Percentiles rank a stretch among this genome's conserved stretches.
Evolutionary conservation across 2,797 vertebrate genomes (phyloP).

Genomic region (Argyrosomus regius): DNA sequence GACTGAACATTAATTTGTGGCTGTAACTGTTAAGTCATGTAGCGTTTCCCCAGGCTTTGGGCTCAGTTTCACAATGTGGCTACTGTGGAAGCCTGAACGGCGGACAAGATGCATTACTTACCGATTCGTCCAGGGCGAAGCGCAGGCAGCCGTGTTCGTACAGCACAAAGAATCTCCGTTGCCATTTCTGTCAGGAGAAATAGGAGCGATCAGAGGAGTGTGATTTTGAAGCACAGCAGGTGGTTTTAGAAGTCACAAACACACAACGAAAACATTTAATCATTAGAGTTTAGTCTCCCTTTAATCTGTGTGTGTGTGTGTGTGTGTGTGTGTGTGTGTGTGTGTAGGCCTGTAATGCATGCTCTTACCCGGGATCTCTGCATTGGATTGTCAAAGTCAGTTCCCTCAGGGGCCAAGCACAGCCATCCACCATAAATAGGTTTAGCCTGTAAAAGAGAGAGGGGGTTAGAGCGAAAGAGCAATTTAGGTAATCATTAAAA

Average conservation of each 20-base stretch:
- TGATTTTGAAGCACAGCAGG: not conserved
- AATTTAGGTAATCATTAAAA: slow-evolving; percentile 82
- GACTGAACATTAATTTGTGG: not conserved
- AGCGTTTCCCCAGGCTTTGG: not conserved
- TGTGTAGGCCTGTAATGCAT: not conserved
- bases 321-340: not conserved
- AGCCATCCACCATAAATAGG: slow-evolving; percentile 91
- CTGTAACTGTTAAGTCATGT: not conserved
- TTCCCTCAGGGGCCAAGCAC: slow-evolving; percentile 90
- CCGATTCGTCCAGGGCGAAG: slow-evolving; percentile 89
- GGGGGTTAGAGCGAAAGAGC: slow-evolving; percentile 32
- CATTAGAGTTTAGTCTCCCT: not conserved
- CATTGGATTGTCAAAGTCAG: slow-evolving; percentile 91
- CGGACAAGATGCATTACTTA: slow-evolving; percentile 64
- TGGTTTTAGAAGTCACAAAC: slow-evolving; percentile 1
- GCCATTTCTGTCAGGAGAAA: slow-evolving; percentile 86
- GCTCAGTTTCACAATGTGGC: not conserved
- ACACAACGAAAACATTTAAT: not conserved
- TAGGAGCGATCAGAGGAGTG: not conserved
- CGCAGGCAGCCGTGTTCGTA: slow-evolving; percentile 90
- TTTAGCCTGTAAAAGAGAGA: slow-evolving; percentile 86
- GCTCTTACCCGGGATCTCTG: slow-evolving; percentile 88
- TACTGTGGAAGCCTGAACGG: not conserved
- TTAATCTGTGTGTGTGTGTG: not conserved
- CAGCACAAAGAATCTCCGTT: slow-evolving; percentile 88